A percentile compares a stretch with the other conserved stretches of the same genome.
These are phyloP conservation scores for Pachycephala philippinensis DNA, from an alignment of 2,113 vertebrate genomes.

Conservation along the genomic window DNA sequence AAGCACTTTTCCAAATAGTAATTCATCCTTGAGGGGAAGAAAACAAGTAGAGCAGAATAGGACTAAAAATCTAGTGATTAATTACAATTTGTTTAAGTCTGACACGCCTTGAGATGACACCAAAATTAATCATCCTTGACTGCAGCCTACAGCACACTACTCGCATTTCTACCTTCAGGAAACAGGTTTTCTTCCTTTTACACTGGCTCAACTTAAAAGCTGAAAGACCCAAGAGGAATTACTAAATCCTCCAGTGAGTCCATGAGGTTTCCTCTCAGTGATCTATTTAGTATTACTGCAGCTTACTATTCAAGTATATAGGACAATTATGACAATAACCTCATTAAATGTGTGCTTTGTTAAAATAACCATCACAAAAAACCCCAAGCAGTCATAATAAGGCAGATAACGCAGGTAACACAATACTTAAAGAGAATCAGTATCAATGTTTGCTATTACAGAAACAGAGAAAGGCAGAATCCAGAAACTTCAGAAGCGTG, in stretches of 20 bases:
- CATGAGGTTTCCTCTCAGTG: background rate
- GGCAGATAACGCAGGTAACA: background rate
- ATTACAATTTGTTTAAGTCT: background rate
- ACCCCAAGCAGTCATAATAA: background rate
- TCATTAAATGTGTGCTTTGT: background rate
- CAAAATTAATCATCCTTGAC: background rate
- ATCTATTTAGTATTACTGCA: background rate
- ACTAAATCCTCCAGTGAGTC: background rate
- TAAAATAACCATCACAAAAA: background rate
- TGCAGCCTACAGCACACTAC: background rate
- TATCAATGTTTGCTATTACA: background rate
- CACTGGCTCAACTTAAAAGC: background rate
- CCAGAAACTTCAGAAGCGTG: background rate
- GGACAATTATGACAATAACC: background rate
- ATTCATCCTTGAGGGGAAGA: background rate
- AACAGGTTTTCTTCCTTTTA: background rate
- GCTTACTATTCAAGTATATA: background rate
- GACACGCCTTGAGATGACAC: background rate
- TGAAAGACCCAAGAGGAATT: background rate
- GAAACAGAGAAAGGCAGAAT: background rate
- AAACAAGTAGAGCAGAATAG: background rate
- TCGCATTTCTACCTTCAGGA: background rate
- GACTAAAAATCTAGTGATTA: background rate
- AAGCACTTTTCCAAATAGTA: background rate
- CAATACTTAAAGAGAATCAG: background rate